A percentile compares a stretch with the other conserved stretches of the same genome.
Conservation (phyloP, 2,888 invertebrate species). For the Cheilosia variabilis region DNA sequence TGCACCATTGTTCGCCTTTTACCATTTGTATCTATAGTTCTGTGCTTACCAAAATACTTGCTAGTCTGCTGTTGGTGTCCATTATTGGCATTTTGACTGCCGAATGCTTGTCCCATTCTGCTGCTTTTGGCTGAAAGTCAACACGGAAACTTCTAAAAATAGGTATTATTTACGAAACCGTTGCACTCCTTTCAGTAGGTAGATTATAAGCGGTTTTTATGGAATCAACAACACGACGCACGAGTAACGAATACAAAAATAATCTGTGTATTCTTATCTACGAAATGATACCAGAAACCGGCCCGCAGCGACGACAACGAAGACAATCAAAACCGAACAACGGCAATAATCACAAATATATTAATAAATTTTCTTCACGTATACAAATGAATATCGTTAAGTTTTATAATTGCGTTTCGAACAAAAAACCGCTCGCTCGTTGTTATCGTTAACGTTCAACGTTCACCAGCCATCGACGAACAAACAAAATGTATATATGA, state of each 20-base stretch:
- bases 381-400: constrained; percentile 49
- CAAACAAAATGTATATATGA: background rate
- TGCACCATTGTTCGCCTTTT: too few species aligned
- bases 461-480: constrained; percentile 34
- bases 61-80: constrained; percentile 75
- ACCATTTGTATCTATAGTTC: too few species aligned
- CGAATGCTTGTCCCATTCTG: constrained; percentile 77
- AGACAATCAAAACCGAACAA: constrained; percentile 57
- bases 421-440: constrained; percentile 6
- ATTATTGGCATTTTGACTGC: constrained; percentile 76
- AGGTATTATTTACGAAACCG: background rate
- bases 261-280: constrained; percentile 52
- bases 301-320: constrained; percentile 19
- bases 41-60: constrained; percentile 77
- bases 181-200: constrained; percentile 18
- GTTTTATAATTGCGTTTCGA: constrained; percentile 64
- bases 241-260: constrained; percentile 48
- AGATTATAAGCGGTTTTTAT: too few species aligned
- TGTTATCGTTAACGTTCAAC: constrained; percentile 63
- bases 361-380: constrained; percentile 66
- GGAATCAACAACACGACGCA: constrained; percentile 34
- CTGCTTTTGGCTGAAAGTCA: constrained; percentile 4
- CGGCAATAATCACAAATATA: constrained; percentile 37
- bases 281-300: constrained; percentile 51
- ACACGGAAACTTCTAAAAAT: constrained; percentile 10